phyloP scores from a whole-genome alignment of 2,113 vertebrate species.

The Micronycteris hirsuta region DNA sequence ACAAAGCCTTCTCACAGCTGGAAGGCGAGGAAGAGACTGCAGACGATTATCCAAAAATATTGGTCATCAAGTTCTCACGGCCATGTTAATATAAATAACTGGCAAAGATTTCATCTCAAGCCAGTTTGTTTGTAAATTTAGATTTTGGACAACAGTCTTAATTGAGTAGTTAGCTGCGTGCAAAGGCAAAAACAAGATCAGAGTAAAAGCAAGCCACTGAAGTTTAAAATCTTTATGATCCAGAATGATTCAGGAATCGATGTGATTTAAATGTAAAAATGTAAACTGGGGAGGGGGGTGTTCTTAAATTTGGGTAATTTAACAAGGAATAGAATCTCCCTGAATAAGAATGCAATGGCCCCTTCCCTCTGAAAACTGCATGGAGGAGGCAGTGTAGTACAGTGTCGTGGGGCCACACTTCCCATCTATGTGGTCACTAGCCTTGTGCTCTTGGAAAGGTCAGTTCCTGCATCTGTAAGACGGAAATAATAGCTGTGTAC shows the following conservation, averaged over 20 bases:
- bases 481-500: background rate
- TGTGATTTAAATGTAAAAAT: constrained; percentile 4
- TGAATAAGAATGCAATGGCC: background rate
- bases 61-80: background rate
- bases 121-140: constrained; percentile 47
- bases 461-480: background rate
- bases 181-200: constrained; percentile 7
- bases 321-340: background rate
- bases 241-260: background rate
- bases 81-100: background rate
- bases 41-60: constrained; percentile 21
- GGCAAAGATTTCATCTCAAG: constrained; percentile 27
- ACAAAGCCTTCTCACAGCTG: constrained; percentile 7
- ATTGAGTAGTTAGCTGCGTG: background rate
- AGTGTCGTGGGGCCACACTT: background rate
- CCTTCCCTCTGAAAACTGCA: background rate
- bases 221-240: constrained; percentile 32
- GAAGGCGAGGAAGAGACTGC: background rate
- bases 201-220: constrained; percentile 10
- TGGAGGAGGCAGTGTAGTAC: rapidly evolving
- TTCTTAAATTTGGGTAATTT: background rate
- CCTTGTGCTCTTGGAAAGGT: background rate
- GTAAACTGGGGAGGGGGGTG: background rate
- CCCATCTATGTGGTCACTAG: background rate
- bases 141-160: constrained; percentile 27